A percentile compares a stretch with the other conserved stretches of the same genome.
Conservation (phyloP, 2,888 invertebrate species). For the Drosophila kambysellisi region DNA sequence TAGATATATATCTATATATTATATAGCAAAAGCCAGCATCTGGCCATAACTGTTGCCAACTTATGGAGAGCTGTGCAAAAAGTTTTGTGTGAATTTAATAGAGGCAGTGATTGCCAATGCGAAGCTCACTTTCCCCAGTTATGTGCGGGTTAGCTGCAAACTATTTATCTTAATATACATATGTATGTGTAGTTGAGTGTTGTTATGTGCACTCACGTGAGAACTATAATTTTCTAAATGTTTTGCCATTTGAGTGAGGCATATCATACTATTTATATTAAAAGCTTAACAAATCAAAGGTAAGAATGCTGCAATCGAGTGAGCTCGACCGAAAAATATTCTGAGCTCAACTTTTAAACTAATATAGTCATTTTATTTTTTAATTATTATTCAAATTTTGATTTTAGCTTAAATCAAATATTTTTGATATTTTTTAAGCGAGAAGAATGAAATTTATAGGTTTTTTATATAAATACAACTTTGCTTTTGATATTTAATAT, state of each 20-base stretch:
- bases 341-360: not conserved
- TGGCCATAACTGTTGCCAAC: conserved; percentile 68
- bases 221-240: not conserved
- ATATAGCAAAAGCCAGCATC: conserved; percentile 40
- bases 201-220: conserved; percentile 18
- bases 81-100: conserved; percentile 61
- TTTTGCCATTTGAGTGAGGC: not conserved
- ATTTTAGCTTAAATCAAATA: not conserved
- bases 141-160: conserved; percentile 19
- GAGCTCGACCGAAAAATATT: not conserved
- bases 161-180: conserved; percentile 16
- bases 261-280: not conserved
- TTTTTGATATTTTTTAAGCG: not conserved
- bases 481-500: not conserved
- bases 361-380: not conserved
- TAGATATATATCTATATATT: conserved; percentile 9
- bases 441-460: not conserved
- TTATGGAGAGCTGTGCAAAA: conserved; percentile 54
- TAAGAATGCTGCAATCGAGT: not conserved
- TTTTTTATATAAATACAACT: not conserved
- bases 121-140: conserved; percentile 20
- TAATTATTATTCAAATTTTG: not conserved
- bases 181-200: not conserved
- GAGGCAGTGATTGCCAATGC: conserved; percentile 52
- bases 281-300: not conserved